These are phyloP conservation scores for Pollimyrus isidori DNA, from an alignment of 2,113 vertebrate genomes.

Conservation along the genomic window DNA sequence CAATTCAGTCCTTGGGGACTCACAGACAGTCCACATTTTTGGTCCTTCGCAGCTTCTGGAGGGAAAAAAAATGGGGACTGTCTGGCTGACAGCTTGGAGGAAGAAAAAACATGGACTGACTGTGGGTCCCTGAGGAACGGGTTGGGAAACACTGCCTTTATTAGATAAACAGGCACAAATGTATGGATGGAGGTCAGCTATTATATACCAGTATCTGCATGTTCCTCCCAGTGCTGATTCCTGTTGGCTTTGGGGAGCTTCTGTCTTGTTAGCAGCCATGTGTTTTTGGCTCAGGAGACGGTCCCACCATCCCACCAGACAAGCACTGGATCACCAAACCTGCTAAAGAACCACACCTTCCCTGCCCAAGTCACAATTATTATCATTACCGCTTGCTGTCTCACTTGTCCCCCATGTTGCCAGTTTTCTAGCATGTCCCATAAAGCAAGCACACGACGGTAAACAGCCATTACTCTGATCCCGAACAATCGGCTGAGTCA, in stretches of 20 bases:
- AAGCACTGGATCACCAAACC: not conserved
- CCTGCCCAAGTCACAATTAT: not conserved
- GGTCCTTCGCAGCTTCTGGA: not conserved
- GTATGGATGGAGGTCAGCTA: not conserved
- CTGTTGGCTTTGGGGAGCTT: not conserved
- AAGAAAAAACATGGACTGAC: not conserved
- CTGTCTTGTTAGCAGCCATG: not conserved
- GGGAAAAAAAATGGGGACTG: not conserved
- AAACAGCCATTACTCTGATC: slow-evolving; percentile 22
- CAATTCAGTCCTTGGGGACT: not conserved
- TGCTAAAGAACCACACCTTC: not conserved
- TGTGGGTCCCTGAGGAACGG: not conserved
- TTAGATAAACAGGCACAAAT: not conserved
- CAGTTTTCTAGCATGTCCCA: not conserved
- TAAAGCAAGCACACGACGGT: not conserved
- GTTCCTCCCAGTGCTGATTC: not conserved
- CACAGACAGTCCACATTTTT: not conserved
- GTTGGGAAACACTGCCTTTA: not conserved
- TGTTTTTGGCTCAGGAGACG: not conserved
- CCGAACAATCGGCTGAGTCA: not conserved
- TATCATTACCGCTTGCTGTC: slow-evolving; percentile 6
- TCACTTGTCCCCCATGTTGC: not conserved
- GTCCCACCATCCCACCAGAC: not conserved
- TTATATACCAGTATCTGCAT: not conserved
- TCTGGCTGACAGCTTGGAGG: not conserved